These are phyloP conservation scores for Conus canariensis DNA, from an alignment of 2,888 invertebrate species.

Conservation along the genomic window DNA sequence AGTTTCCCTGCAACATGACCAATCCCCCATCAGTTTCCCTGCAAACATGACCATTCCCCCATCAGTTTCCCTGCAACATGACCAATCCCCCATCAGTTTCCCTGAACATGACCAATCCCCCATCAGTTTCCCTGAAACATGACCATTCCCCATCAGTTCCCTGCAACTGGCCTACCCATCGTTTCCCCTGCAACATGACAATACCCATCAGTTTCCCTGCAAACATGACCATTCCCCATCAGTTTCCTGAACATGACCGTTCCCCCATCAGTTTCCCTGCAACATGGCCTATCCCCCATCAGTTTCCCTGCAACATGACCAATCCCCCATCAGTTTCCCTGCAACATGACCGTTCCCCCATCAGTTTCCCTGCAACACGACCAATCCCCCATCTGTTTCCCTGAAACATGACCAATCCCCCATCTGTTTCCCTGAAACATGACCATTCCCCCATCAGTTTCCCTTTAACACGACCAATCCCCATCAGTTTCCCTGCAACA, in stretches of 20 bases:
- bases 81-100: constrained; percentile 81
- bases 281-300: constrained; percentile 15
- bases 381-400: too few relatives aligned
- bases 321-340: constrained; percentile 83
- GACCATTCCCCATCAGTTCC: too few relatives aligned
- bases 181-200: too few relatives aligned
- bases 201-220: not conserved
- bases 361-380: constrained; percentile 38
- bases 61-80: too few relatives aligned
- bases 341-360: constrained; percentile 36
- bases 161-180: too few relatives aligned
- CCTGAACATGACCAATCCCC: constrained; percentile 74
- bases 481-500: constrained; percentile 82
- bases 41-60: not conserved
- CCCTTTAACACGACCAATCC: not conserved
- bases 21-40: not conserved
- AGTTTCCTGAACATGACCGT: too few relatives aligned
- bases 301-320: too few relatives aligned
- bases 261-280: constrained; percentile 83
- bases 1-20: constrained; percentile 79
- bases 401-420: constrained; percentile 57
- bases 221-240: constrained; percentile 41
- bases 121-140: not conserved
- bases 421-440: constrained; percentile 20
- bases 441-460: not conserved